These are phyloP conservation scores for Mugil cephalus DNA, from an alignment of 2,113 vertebrate genomes.

Conservation along the genomic window DNA sequence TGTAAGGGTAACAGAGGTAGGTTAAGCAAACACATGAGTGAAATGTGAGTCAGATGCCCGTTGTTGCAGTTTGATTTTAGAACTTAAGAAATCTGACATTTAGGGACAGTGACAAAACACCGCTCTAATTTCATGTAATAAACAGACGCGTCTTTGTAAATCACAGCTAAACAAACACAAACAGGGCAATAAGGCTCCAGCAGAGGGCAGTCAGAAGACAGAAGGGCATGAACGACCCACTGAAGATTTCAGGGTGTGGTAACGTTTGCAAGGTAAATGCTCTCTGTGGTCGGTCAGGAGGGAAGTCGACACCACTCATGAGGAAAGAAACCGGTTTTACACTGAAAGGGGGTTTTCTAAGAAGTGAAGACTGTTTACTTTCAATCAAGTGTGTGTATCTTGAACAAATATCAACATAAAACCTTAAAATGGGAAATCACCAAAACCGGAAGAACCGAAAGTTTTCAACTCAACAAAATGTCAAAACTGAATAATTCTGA, in stretches of 20 bases:
- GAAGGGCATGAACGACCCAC: constrained; percentile 2
- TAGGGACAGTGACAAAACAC: background rate
- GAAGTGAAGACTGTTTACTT: background rate
- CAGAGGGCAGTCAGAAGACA: constrained; percentile 61
- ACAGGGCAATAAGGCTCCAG: constrained; percentile 33
- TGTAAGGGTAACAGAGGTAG: background rate
- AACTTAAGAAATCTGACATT: background rate
- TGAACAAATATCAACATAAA: no score
- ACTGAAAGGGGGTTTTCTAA: background rate
- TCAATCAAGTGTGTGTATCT: no score
- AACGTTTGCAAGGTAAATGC: constrained; percentile 67
- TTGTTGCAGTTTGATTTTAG: background rate
- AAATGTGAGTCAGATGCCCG: background rate
- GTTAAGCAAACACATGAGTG: background rate
- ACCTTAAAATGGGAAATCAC: background rate
- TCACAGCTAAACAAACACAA: constrained; percentile 17
- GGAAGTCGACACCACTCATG: background rate
- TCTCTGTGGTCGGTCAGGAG: constrained; percentile 35
- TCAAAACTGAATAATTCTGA: background rate
- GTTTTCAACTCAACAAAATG: background rate
- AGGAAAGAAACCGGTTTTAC: background rate
- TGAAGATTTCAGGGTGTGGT: constrained; percentile 67
- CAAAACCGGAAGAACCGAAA: constrained; percentile 33
- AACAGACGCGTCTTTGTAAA: constrained; percentile 18
- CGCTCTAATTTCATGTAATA: background rate